Conservation (phyloP, 64 coral and sea anemone species). For the Pocillopora verrucosa region DNA sequence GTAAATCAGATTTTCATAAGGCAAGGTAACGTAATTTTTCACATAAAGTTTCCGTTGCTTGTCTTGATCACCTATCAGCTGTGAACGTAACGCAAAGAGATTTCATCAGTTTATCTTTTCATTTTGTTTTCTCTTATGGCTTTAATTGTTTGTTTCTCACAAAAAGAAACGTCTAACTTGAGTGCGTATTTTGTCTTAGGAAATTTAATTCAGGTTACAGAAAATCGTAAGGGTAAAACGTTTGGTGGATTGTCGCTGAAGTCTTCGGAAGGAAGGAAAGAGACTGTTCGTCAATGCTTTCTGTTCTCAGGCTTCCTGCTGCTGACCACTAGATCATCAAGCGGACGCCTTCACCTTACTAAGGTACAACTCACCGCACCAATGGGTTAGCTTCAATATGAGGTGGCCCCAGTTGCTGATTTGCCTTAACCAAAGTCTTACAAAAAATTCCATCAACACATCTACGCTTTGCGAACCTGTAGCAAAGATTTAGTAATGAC, state of each 20-base stretch:
- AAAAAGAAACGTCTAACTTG: not conserved
- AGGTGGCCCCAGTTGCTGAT: no score
- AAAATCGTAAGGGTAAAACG: slow-evolving; percentile 80
- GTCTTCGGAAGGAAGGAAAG: slow-evolving; percentile 75
- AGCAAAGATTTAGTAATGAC: no score
- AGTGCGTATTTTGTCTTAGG: slow-evolving; percentile 44
- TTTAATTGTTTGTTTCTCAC: not conserved
- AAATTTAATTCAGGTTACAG: slow-evolving; percentile 92
- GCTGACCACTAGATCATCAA: slow-evolving; percentile 86
- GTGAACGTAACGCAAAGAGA: not conserved
- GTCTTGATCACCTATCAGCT: not conserved
- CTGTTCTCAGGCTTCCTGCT: slow-evolving; percentile 89
- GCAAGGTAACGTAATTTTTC: slow-evolving; percentile 72
- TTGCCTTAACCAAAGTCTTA: no score
- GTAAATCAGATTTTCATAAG: slow-evolving; percentile 98
- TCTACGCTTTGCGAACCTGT: no score
- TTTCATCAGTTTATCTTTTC: not conserved
- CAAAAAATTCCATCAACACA: no score
- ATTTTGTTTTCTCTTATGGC: not conserved
- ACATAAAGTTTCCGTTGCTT: not conserved
- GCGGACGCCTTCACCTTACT: slow-evolving; percentile 78
- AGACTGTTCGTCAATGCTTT: slow-evolving; percentile 84
- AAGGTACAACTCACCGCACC: slow-evolving; percentile 47
- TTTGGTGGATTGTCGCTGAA: slow-evolving; percentile 91
- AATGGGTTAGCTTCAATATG: not conserved